Evolutionary conservation across 2,797 vertebrate genomes (phyloP), one percentile per base, ranked within the genome.

Genomic region (Petrocephalus schoutedeni): DNA sequence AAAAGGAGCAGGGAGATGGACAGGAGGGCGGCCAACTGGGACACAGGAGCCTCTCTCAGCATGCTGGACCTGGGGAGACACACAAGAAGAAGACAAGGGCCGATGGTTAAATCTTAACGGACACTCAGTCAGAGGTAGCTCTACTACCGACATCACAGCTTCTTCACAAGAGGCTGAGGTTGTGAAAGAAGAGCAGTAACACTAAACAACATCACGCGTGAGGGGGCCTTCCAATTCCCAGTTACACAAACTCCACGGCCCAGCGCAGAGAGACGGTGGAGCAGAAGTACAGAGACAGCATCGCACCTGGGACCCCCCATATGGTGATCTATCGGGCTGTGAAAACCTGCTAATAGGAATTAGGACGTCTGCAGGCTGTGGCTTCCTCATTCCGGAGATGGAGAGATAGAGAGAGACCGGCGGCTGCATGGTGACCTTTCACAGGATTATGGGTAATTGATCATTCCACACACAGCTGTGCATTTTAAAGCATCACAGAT

Each of bases 51-150:
- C 45, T 85, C 64, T 59, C 23, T n/a, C 23, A 23, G 61, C 91
- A 92, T 92, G 88, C 85, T 91, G 89, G 49, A 32, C 74, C 87
- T 89, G 45, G 49, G 64, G 56, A 86, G 14, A 54, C 12, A 16
- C n/a, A 56, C 53, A 4, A 12, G 4, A 16, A 71, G 1, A 71
- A 16, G 28, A 4, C 14, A 59, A 32, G 2, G 56, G 4, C 12
- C 7, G 21, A 16, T 83, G 10, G 23, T 21, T 83, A 12, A 54
- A 10, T 23, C n/a, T 54, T 54, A 21, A 83, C 3, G 16, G 41
- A 49, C n/a, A 54, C 19, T n/a, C 8, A 64, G 61, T 57, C 41
- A 54, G n/a, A 83, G 49, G 9, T 83, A 51, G 21, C 80, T 83
- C 36, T 21, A 36, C 9, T 21, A 82, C 77, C n/a, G 41, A 85